phyloP scores from a whole-genome alignment of 2,113 vertebrate species.

The Dasyprocta punctata region DNA sequence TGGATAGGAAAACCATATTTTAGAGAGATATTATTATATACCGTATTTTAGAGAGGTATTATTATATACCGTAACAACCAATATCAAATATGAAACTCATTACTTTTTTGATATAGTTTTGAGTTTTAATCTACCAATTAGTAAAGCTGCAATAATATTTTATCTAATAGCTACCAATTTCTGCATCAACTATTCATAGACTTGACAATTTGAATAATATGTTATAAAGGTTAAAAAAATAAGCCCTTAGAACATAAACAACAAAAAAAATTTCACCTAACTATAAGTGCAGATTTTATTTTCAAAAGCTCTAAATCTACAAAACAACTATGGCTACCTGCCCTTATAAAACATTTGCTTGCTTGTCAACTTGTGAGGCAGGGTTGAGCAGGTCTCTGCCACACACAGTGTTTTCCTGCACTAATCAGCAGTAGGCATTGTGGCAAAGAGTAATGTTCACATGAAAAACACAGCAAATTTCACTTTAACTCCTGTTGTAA shows the following conservation, averaged over 20 bases:
- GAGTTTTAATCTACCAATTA: constrained; percentile 40
- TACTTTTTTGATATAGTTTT: neutral
- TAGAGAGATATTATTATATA: constrained; percentile 38
- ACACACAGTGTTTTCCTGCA: constrained; percentile 30
- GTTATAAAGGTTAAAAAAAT: constrained; percentile 31
- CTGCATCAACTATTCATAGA: constrained; percentile 31
- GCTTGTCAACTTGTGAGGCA: constrained; percentile 18
- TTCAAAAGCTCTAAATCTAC: neutral
- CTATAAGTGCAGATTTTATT: constrained; percentile 33
- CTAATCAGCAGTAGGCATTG: constrained; percentile 43
- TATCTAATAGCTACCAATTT: constrained; percentile 17
- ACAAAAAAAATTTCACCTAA: neutral
- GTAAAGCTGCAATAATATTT: constrained; percentile 24
- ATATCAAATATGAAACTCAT: constrained; percentile 21
- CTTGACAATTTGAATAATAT: constrained; percentile 57
- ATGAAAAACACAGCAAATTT: constrained; percentile 57
- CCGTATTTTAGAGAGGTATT: neutral
- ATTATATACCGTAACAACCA: neutral
- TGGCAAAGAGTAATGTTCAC: constrained; percentile 56
- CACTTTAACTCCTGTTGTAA: constrained; percentile 58
- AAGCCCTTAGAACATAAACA: neutral
- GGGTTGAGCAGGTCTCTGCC: neutral
- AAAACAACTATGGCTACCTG: neutral
- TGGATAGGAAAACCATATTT: neutral
- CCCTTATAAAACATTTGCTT: constrained; percentile 6